Evolutionary conservation across 2,113 vertebrate species (phyloP).

Genomic region (Apaloderma vittatum): DNA sequence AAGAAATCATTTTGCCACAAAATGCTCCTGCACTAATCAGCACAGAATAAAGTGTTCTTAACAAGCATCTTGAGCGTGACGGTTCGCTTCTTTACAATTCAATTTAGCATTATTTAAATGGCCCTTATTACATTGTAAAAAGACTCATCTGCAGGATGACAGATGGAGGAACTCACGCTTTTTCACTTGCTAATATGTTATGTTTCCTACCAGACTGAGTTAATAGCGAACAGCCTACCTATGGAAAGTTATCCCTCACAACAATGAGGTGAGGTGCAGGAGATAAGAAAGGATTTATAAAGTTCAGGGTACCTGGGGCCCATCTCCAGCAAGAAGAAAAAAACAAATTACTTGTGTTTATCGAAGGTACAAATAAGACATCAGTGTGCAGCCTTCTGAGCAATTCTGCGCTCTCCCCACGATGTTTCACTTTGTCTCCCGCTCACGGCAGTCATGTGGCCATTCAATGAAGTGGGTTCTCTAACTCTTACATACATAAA

Average conservation of each 20-base stretch:
- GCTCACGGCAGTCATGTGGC: not conserved
- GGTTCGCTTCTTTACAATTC: not conserved
- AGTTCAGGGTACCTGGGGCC: not conserved
- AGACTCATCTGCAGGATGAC: not conserved
- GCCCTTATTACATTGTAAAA: not conserved
- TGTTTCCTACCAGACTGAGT: not conserved
- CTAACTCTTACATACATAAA: not conserved
- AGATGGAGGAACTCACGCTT: slow-evolving; percentile 18
- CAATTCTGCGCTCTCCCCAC: not conserved
- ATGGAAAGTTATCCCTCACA: not conserved
- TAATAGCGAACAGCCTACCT: not conserved
- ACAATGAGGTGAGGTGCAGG: not conserved
- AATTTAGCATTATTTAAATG: not conserved
- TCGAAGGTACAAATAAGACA: not conserved
- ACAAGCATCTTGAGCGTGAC: not conserved
- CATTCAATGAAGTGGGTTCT: not conserved
- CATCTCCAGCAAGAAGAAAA: not conserved
- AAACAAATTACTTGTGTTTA: not conserved
- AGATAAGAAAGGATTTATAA: not conserved
- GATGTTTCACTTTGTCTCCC: not conserved
- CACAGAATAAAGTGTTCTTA: not conserved
- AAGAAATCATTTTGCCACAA: not conserved
- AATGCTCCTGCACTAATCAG: not conserved
- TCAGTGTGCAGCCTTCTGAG: not conserved
- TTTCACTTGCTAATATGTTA: not conserved